Base-by-base conservation (phyloP, 2,888 invertebrate genomes). In the Trachelus troglodyta region DNA sequence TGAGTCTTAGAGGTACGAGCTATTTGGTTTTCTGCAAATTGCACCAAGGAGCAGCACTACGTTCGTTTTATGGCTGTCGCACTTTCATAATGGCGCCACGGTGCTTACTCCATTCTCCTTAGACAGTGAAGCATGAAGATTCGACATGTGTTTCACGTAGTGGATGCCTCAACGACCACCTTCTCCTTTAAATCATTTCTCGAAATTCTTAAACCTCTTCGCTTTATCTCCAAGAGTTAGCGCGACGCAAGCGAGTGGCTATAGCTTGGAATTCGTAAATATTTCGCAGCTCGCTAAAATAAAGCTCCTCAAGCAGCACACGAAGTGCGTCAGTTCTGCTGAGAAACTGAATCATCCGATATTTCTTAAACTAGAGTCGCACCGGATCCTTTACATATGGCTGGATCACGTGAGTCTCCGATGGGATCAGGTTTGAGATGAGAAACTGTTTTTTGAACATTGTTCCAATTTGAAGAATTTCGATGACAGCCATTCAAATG, bases 211-310 rank as follows among this genome's bases (percentile, higher is more conserved):
- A 34, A 30, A 23, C 9, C 71, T 30, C 71, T 30, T 71, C 71
- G 71, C 71, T 71, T 71, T 30, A 30, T 30, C 71, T 71, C 6
- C 3, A 34, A 71, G 56, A 71, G 71, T 30, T 4, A 11, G 15
- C 15, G 74, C 69, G 34, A 33, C 35, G 56, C 23, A 12, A 35
- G 74, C 34, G 73, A 40, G 35, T 34, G 74, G 75, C 78, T 78
- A 34, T 76, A 78, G 75, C 23, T 56, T 40, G 84, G 87, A 87
- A 86, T 87, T 87, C 84, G 82, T 86, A 86, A 87, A 86, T 86
- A 83, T 86, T 86, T 85, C 81, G 79, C 76, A 74, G 69, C 76
- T 34, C 78, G 84, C 85, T 87, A 87, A 86, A 86, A 86, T 87
- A 87, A 87, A 84, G 84, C 77, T 69, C 69, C 78, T 56, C 69